These are phyloP conservation scores for Todus mexicanus DNA, from an alignment of 2,797 vertebrate species.

Conservation along the genomic window DNA sequence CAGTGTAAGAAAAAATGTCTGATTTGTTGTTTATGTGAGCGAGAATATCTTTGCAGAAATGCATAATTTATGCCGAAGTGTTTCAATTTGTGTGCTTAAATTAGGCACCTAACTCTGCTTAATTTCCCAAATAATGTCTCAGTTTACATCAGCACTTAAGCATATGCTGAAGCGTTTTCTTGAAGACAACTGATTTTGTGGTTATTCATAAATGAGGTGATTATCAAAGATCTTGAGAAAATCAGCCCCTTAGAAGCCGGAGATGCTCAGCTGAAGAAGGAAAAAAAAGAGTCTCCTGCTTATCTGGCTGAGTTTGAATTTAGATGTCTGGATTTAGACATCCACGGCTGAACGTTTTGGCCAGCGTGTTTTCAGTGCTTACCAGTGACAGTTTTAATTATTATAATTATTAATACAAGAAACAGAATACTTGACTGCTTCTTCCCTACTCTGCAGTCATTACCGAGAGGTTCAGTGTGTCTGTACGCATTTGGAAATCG, in stretches of 20 bases:
- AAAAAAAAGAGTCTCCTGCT: neutral
- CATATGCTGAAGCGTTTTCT: neutral
- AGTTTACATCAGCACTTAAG: conserved; percentile 14
- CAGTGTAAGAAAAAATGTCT: neutral
- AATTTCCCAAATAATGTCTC: conserved; percentile 33
- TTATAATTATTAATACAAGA: conserved; percentile 11
- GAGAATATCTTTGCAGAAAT: neutral
- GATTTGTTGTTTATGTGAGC: neutral
- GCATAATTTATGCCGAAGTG: neutral
- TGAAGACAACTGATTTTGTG: neutral
- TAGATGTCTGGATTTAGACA: neutral
- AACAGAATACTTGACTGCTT: neutral
- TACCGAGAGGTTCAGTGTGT: neutral
- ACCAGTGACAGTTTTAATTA: conserved; percentile 28
- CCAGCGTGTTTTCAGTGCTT: neutral
- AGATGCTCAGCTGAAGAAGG: neutral
- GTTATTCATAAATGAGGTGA: neutral
- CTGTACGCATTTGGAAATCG: neutral
- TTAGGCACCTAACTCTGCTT: conserved; percentile 11
- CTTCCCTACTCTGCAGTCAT: neutral
- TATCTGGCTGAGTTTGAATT: neutral
- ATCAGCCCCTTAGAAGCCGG: neutral
- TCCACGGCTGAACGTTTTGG: neutral
- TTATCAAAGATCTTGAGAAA: neutral
- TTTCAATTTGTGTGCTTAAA: conserved; percentile 1